Evolutionary conservation across 2,113 vertebrate genomes (phyloP).

Genomic region (Pachycephala philippinensis): DNA sequence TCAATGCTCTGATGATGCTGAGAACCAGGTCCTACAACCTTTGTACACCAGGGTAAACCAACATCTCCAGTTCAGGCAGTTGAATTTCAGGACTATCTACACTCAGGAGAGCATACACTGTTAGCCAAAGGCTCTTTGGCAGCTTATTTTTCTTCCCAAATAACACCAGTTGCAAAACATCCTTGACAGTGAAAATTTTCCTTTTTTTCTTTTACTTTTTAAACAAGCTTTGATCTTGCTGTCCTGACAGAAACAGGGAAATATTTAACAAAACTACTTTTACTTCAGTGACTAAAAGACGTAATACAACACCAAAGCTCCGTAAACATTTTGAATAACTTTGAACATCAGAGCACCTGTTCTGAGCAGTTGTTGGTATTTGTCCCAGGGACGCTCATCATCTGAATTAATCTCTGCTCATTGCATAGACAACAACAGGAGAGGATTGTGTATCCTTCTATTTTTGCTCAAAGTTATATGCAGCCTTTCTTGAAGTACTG

Average conservation of each 20-base stretch:
- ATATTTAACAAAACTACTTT: conserved; percentile 7
- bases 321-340: conserved; percentile 20
- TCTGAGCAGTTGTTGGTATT: conserved; percentile 11
- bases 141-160: neutral
- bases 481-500: neutral
- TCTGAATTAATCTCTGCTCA: neutral
- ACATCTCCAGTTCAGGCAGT: neutral
- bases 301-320: neutral
- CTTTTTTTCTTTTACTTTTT: neutral
- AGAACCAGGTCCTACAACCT: neutral
- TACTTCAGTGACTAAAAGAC: neutral
- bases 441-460: neutral
- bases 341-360: conserved; percentile 36
- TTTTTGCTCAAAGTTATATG: neutral
- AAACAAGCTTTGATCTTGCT: conserved; percentile 20
- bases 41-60: neutral
- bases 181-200: neutral
- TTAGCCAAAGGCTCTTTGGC: neutral
- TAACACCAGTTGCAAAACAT: neutral
- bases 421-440: neutral
- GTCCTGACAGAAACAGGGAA: neutral
- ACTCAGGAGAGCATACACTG: neutral
- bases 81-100: neutral
- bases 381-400: neutral
- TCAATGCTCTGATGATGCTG: neutral